Base-by-base conservation (phyloP, 2,113 vertebrate genomes). In the Eulemur macaco region DNA sequence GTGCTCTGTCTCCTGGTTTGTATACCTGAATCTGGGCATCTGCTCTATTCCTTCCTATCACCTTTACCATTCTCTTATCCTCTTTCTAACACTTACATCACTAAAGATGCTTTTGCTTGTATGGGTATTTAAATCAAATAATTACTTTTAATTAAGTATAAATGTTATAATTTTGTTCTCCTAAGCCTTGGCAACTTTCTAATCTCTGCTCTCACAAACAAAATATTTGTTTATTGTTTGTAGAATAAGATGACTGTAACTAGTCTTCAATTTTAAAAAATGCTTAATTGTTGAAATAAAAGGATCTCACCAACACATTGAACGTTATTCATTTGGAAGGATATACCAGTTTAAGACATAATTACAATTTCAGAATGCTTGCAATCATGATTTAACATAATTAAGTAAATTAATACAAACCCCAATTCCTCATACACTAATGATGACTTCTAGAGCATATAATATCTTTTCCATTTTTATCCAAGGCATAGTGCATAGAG, bases 71-170 rank as follows among this genome's bases (percentile, higher is more conserved):
- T 83, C 86, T 89, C 42, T 89, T 73, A n/a, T 42, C 45, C 14
- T 87, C 56, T 31, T 88, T 66, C 29, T 86, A 77, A 64, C 18
- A 84, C 4, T 71, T 77, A 21, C 5, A 34, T 42, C 15, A 88
- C 18, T 60, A 76, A 63, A 73, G 50, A 91, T 50, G 15, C 10
- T 85, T 87, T 87, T 81, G 39, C 27, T 84, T 91, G 2, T 84
- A 58, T 93, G 56, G 17, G 31, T 54, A 83, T 93, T 96, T 90
- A 87, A 94, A 78, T 50, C 27, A 97, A 86, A 81, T 77, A 23
- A 85, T 95, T 90, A 87, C 34, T 87, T 96, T 96, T 84, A 83
- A 82, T 50, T 84, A 94, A 76, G 21, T 74, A 69, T 85, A 78
- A 81, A 78, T 83, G 37, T 68, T 81, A 90, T 27, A 71, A 25